A percentile compares a stretch with the other conserved stretches of the same genome.
Conservation (phyloP, 2,888 invertebrate genomes). For the Ferdinandea cuprea region DNA sequence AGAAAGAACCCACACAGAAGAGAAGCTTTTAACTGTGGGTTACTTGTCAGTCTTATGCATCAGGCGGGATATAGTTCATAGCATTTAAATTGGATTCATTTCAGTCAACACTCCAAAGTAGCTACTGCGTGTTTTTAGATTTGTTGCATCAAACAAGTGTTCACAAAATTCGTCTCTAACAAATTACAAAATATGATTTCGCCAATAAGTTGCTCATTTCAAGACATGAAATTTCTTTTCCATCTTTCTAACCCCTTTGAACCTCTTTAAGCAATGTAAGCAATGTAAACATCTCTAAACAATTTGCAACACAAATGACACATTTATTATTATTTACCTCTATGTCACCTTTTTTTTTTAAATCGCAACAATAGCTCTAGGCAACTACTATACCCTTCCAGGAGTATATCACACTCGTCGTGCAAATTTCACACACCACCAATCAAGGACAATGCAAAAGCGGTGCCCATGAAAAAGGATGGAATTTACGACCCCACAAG, state of each 20-base stretch:
- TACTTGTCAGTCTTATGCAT: no score
- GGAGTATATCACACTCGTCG: constrained; percentile 31
- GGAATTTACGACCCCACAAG: constrained; percentile 77
- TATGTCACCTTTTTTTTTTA: constrained; percentile 24
- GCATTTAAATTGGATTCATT: no score
- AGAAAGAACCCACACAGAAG: no score
- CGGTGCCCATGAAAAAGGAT: constrained; percentile 53
- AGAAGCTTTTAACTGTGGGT: no score
- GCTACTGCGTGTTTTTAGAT: no score
- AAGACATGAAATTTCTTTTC: not conserved
- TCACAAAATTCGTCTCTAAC: no score
- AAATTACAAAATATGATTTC: no score
- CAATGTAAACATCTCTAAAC: constrained; percentile 23
- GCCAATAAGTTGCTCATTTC: not conserved
- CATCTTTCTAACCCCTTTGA: not conserved
- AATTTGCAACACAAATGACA: constrained; percentile 1
- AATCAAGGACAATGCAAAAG: constrained; percentile 62
- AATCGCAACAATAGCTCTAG: not conserved
- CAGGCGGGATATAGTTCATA: no score
- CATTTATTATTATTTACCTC: constrained; percentile 14
- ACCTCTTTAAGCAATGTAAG: not conserved
- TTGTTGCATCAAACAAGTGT: no score
- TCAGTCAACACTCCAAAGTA: no score
- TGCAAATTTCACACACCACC: constrained; percentile 71
- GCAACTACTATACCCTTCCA: constrained; percentile 5